A percentile compares a stretch with the other conserved stretches of the same genome.
Conservation (phyloP, 2,113 vertebrate genomes). For the Gadus chalcogrammus region DNA sequence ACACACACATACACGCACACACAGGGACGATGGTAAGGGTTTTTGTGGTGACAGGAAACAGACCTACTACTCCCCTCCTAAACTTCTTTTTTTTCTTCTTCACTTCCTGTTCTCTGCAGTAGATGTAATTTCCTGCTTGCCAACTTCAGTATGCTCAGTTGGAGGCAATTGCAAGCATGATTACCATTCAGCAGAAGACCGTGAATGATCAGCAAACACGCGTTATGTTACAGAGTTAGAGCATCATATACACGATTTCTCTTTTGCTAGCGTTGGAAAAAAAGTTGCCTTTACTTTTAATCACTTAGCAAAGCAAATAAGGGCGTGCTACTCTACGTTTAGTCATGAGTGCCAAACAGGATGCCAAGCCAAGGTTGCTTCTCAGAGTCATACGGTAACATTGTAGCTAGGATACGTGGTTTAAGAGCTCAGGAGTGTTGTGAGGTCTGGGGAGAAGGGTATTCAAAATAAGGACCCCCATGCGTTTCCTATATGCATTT, state of each 20-base stretch:
- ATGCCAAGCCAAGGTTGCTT: too few relatives aligned
- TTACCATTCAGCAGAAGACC: background rate
- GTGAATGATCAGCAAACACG: too few relatives aligned
- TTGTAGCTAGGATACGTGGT: background rate
- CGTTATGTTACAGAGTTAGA: too few relatives aligned
- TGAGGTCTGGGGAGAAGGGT: conserved; percentile 7
- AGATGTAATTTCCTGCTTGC: conserved; percentile 46
- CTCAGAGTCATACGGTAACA: background rate
- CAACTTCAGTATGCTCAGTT: conserved; percentile 1
- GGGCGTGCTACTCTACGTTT: too few relatives aligned
- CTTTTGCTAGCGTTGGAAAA: too few relatives aligned
- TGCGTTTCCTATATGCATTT: conserved; percentile 12
- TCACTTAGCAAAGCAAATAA: background rate
- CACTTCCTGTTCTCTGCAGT: conserved; percentile 60
- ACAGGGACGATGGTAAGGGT: background rate
- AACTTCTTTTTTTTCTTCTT: background rate
- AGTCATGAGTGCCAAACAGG: too few relatives aligned
- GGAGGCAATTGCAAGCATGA: background rate
- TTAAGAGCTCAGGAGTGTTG: background rate
- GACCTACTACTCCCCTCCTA: conserved; percentile 37
- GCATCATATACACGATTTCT: too few relatives aligned
- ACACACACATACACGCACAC: background rate
- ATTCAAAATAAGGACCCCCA: conserved; percentile 9
- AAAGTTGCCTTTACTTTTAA: background rate
- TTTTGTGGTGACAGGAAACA: conserved; percentile 50